phyloP scores from a whole-genome alignment of 2,113 vertebrate genomes.

The Laticauda laticaudata region DNA sequence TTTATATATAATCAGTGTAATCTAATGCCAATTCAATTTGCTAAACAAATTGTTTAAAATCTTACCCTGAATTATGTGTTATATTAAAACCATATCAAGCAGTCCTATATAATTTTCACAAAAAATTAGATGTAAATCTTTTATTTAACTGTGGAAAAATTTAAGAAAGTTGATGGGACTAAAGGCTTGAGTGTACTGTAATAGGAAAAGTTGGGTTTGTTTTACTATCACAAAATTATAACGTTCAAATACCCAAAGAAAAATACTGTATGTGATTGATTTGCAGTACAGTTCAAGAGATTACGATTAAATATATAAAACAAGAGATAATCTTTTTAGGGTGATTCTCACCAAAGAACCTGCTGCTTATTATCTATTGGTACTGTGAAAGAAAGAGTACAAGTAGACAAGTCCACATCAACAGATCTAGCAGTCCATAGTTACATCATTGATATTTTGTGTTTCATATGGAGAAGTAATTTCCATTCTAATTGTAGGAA shows the following conservation, averaged over 20 bases:
- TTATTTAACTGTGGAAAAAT: neutral
- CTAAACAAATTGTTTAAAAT: neutral
- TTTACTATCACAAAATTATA: neutral
- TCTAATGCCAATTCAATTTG: neutral
- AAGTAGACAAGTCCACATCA: neutral
- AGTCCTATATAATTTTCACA: neutral
- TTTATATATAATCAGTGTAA: neutral
- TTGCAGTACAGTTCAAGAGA: neutral
- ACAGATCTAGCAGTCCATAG: neutral
- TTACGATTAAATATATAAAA: neutral
- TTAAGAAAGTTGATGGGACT: neutral
- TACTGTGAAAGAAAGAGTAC: neutral
- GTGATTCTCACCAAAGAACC: neutral
- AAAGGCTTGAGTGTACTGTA: neutral
- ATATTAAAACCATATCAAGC: neutral
- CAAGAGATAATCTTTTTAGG: neutral
- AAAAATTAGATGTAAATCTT: neutral
- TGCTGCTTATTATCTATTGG: neutral
- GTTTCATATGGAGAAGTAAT: neutral
- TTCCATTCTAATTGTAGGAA: neutral
- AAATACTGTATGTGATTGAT: neutral
- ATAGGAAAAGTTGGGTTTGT: neutral
- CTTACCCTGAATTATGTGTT: neutral
- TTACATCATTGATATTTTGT: neutral
- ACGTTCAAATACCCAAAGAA: neutral